A percentile compares a stretch with the other conserved stretches of the same genome.
These are phyloP conservation scores for Phengaris alcon DNA, from an alignment of 2,888 invertebrate genomes.

Conservation along the genomic window DNA sequence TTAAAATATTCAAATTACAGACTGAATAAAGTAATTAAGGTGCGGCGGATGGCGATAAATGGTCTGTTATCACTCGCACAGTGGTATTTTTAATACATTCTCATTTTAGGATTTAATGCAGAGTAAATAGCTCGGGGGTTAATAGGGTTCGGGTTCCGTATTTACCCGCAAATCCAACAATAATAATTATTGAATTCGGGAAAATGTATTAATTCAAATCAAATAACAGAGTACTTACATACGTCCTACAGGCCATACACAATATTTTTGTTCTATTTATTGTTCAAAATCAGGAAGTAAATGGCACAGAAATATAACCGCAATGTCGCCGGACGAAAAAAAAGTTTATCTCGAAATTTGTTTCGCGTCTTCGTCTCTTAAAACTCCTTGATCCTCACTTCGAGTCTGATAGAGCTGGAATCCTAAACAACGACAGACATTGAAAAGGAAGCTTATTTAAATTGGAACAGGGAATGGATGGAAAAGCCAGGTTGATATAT, in stretches of 20 bases:
- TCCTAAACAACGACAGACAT: conserved; percentile 64
- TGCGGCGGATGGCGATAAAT: conserved; percentile 17
- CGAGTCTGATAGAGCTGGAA: conserved; percentile 36
- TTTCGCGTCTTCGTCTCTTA: neutral
- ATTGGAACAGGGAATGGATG: conserved; percentile 70
- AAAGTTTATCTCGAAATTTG: neutral
- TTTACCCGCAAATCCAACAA: neutral
- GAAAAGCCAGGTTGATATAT: conserved; percentile 66
- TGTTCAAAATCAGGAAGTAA: neutral
- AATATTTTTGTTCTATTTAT: neutral
- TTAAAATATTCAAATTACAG: conserved; percentile 8
- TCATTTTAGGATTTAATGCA: neutral
- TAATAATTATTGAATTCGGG: neutral
- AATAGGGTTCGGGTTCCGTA: neutral
- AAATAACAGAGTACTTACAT: too few species aligned
- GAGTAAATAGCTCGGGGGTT: neutral
- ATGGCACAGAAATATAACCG: neutral
- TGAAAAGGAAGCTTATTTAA: conserved; percentile 66
- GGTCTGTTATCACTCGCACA: neutral
- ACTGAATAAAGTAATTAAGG: conserved; percentile 17
- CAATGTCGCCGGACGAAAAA: neutral
- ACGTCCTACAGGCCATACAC: too few species aligned
- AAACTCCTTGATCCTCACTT: conserved; percentile 13
- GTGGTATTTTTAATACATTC: neutral
- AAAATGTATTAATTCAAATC: neutral